Evolutionary conservation across 2,797 vertebrate genomes (phyloP).

Genomic region (Spheniscus humboldti): DNA sequence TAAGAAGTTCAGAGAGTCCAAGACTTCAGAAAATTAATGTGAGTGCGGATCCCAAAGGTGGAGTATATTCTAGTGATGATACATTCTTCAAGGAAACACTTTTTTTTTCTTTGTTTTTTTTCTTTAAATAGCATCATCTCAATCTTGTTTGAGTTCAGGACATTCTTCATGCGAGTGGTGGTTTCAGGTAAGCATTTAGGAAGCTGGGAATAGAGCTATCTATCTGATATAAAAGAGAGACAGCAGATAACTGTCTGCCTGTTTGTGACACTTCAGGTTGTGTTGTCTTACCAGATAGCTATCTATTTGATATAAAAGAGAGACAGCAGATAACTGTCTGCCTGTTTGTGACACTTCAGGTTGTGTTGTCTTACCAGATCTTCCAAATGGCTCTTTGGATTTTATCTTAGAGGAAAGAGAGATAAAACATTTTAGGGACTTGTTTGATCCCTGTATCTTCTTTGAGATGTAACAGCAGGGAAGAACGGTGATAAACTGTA

Average conservation of each 20-base stretch:
- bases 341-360: not conserved
- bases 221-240: not conserved
- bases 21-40: not conserved
- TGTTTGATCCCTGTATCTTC: not conserved
- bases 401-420: not conserved
- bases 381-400: not conserved
- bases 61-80: not conserved
- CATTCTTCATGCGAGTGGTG: not conserved
- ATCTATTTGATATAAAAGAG: not conserved
- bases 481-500: not conserved
- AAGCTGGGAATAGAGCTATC: not conserved
- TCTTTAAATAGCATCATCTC: not conserved
- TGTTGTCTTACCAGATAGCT: not conserved
- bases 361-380: not conserved
- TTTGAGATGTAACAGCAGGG: not conserved
- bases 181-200: not conserved
- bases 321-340: not conserved
- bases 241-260: not conserved
- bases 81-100: not conserved
- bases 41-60: not conserved
- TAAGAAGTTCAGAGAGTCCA: not conserved
- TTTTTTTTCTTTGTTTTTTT: no score
- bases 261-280: not conserved
- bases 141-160: not conserved
- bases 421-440: not conserved